A percentile compares a stretch with the other conserved stretches of the same genome.
Evolutionary conservation across 2,113 vertebrate genomes (phyloP).

Genomic region (Garra rufa): DNA sequence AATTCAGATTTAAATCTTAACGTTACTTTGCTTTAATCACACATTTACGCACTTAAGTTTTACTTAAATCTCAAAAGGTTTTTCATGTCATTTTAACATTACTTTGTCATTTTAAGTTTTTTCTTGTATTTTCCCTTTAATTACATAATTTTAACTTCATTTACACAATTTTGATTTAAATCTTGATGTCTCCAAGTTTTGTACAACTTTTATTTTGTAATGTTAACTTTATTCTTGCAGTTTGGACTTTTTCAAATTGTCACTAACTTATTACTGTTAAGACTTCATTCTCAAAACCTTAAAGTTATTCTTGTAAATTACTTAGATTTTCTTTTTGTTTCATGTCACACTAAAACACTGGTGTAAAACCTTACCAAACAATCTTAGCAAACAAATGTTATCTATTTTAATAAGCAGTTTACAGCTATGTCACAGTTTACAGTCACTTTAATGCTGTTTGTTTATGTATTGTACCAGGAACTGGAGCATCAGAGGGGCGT

Average conservation of each 20-base stretch:
- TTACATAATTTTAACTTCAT: neutral
- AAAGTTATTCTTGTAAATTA: neutral
- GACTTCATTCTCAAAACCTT: neutral
- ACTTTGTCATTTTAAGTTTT: no score
- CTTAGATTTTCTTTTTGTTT: neutral
- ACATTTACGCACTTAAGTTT: no score
- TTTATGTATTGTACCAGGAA: slow-evolving; percentile 78
- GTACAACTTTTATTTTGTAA: no score
- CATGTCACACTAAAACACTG: neutral
- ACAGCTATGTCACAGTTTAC: neutral
- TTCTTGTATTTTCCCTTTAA: no score
- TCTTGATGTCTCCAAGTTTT: neutral
- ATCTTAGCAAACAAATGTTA: neutral
- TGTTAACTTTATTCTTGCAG: neutral
- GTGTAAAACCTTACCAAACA: no score
- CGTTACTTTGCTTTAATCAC: neutral
- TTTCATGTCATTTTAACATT: no score
- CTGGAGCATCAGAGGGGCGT: slow-evolving; percentile 97
- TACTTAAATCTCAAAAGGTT: no score
- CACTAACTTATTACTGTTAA: neutral
- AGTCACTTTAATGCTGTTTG: neutral
- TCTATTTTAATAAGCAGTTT: neutral
- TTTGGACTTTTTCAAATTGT: neutral
- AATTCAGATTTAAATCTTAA: no score
- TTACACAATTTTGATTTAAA: neutral